These are phyloP conservation scores for Neotoma lepida DNA, from an alignment of 2,113 vertebrate species.

Conservation along the genomic window DNA sequence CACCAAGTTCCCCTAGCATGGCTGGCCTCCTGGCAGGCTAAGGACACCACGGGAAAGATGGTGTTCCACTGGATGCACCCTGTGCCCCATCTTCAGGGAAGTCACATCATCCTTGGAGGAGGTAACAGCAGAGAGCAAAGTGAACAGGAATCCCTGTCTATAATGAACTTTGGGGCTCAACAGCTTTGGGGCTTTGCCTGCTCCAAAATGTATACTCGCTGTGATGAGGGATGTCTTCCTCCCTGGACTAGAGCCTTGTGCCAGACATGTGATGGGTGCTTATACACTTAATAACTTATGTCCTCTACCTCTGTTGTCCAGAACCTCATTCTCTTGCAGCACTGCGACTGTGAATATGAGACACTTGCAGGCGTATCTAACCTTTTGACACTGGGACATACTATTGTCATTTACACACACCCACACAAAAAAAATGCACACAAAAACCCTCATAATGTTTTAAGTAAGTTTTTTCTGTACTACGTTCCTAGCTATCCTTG, in stretches of 20 bases:
- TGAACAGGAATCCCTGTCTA: background rate
- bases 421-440: background rate
- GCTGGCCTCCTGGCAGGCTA: background rate
- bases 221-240: background rate
- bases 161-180: fast-evolving
- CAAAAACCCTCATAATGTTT: background rate
- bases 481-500: background rate
- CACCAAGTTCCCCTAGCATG: background rate
- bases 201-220: background rate
- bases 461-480: background rate
- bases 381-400: background rate
- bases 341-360: background rate
- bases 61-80: background rate
- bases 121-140: background rate
- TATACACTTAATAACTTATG: background rate
- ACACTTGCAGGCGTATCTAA: background rate
- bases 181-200: background rate
- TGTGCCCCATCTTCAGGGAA: background rate
- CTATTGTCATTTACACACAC: background rate
- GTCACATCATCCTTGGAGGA: background rate
- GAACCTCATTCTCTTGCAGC: background rate
- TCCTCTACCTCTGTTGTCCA: background rate
- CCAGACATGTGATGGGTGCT: background rate
- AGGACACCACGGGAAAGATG: background rate
- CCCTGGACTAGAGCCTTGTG: background rate